A percentile compares a stretch with the other conserved stretches of the same genome.
These are phyloP conservation scores for Dasyprocta punctata DNA, from an alignment of 2,113 vertebrate genomes.

Conservation along the genomic window DNA sequence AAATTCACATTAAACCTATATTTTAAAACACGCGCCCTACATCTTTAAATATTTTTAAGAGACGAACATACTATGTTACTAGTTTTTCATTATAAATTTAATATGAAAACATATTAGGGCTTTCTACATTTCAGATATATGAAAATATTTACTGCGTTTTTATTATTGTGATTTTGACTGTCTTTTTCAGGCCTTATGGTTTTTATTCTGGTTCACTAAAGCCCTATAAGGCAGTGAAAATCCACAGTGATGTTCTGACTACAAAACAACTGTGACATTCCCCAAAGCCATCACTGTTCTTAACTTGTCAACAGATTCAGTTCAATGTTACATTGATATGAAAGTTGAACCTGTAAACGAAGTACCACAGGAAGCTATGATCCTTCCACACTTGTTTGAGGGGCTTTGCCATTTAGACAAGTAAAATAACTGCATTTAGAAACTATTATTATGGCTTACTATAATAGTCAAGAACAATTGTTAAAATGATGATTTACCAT, in stretches of 20 bases:
- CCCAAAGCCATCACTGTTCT: constrained; percentile 60
- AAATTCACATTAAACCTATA: neutral
- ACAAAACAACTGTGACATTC: constrained; percentile 71
- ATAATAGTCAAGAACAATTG: constrained; percentile 57
- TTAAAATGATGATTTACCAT: constrained; percentile 57
- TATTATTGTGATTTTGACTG: constrained; percentile 71
- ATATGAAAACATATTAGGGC: neutral
- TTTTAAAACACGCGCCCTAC: neutral
- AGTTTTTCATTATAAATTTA: constrained; percentile 30
- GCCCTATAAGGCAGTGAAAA: constrained; percentile 66
- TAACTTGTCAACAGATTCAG: constrained; percentile 67
- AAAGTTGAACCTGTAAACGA: constrained; percentile 72
- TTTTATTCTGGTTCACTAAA: constrained; percentile 74
- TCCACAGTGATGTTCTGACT: constrained; percentile 30
- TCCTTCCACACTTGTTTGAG: neutral
- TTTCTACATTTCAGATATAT: constrained; percentile 27
- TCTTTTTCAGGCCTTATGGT: constrained; percentile 44
- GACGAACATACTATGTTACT: neutral
- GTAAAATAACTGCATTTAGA: constrained; percentile 71
- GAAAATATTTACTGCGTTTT: constrained; percentile 19
- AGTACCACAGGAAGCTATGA: constrained; percentile 46
- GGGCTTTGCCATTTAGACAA: constrained; percentile 65
- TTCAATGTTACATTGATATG: constrained; percentile 74
- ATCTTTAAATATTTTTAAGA: constrained; percentile 32
- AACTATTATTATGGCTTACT: constrained; percentile 54